Conservation (phyloP, 1,140 invertebrate genomes). For the Leptonema lineaticorne region DNA sequence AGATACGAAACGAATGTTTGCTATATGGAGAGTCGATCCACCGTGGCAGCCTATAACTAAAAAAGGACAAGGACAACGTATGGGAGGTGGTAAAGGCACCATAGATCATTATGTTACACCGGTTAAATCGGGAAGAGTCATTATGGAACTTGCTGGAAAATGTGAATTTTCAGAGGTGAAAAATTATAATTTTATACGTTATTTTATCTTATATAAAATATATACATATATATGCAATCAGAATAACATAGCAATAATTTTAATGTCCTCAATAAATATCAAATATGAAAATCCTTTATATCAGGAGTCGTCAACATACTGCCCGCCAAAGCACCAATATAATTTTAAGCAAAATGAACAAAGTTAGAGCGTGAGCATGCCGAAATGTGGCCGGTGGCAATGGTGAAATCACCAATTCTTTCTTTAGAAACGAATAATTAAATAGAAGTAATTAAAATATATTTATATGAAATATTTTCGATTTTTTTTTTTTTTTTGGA, state of each 20-base stretch:
- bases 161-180: constrained; percentile 84
- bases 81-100: constrained; percentile 95
- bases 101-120: constrained; percentile 97
- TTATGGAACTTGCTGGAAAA: constrained; percentile 91
- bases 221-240: neutral
- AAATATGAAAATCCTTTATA: too few relatives aligned
- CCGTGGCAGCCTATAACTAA: constrained; percentile 95
- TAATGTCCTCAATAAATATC: too few relatives aligned
- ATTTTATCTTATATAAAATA: constrained; percentile 19
- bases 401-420: too few relatives aligned
- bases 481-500: too few relatives aligned
- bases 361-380: too few relatives aligned
- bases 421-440: too few relatives aligned
- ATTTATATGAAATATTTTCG: too few relatives aligned
- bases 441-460: too few relatives aligned
- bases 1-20: constrained; percentile 81
- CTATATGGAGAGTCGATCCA: constrained; percentile 90
- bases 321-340: too few relatives aligned
- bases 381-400: too few relatives aligned
- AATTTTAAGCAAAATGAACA: too few relatives aligned
- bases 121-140: constrained; percentile 86
- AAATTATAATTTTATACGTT: constrained; percentile 15
- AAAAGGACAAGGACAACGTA: constrained; percentile 85
- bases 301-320: too few relatives aligned
- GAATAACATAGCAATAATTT: neutral